A percentile compares a stretch with the other conserved stretches of the same genome.
phyloP scores from a whole-genome alignment of 2,113 vertebrate species.

The Lates calcarifer region DNA sequence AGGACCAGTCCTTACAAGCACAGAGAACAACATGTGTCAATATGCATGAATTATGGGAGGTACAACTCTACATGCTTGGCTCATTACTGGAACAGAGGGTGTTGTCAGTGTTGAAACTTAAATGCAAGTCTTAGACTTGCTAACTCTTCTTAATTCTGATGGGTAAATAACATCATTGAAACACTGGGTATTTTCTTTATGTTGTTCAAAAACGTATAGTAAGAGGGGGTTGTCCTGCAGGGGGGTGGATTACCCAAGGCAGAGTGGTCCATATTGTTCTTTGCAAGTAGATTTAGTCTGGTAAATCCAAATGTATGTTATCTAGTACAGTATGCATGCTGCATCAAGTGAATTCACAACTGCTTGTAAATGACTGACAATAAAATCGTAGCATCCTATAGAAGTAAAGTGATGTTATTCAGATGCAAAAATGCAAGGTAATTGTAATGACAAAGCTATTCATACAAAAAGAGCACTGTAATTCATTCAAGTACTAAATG shows the following conservation, averaged over 20 bases:
- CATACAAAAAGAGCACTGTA: not conserved
- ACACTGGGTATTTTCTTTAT: not conserved
- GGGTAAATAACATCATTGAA: not conserved
- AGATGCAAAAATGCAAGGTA: too few relatives aligned
- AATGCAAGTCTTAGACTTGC: not conserved
- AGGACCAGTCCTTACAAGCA: slow-evolving; percentile 58
- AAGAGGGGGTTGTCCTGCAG: too few relatives aligned
- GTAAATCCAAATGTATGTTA: not conserved
- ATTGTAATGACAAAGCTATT: not conserved
- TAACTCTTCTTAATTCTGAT: not conserved
- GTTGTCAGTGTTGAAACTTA: not conserved
- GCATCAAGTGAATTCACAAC: not conserved
- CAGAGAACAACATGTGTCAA: not conserved
- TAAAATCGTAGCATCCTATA: not conserved
- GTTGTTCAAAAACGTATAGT: not conserved
- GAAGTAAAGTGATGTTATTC: not conserved
- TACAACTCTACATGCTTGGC: not conserved
- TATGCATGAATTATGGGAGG: not conserved
- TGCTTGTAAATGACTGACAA: not conserved
- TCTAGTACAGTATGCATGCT: not conserved
- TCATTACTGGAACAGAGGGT: not conserved
- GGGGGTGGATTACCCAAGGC: not conserved
- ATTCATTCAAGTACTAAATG: not conserved
- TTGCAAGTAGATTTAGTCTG: not conserved
- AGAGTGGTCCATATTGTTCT: not conserved